Evolutionary conservation across 1,140 invertebrate genomes (phyloP), one percentile per base, ranked within the genome.

Genomic region (Drosophila punjabiensis): DNA sequence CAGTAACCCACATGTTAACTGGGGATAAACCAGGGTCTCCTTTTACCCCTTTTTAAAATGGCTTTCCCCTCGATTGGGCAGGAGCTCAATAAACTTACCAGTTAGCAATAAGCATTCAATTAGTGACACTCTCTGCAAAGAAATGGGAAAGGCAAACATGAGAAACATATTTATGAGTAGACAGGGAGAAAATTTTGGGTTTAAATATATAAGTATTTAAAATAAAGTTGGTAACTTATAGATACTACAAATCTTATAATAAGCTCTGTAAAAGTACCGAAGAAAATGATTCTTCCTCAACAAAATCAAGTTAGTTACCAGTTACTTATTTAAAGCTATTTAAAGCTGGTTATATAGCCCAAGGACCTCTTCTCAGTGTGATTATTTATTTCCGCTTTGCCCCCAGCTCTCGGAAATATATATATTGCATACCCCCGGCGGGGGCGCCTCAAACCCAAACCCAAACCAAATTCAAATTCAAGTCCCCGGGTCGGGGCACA

Each of bases 1-100:
- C 69, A 74, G 55, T 74, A 74, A 74, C 70, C 70, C 68, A 74
- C 47, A 74, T 74, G 70, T 39, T 37, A 74, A 74, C 55, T 53
- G 35, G 10, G 8, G 0, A 28, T 18, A n/a, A n/a, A 9, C n/a
- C 32, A 0, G 50, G 32, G 14, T n/a, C 16, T 33, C 2, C 24
- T 0, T 4, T 5, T 5, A 6, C 6, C 30, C 69, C 9, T 11
- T 3, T 68, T 70, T 52, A 32, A 68, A 70, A 52, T n/a, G 33
- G 20, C 16, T 20, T 20, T 37, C n/a, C 55, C 41, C 60, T 11
- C 16, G 20, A 32, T 20, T 37, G 24, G 20, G 33, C 20, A 20
- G 16, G 16, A 43, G 56, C 60, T 48, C 48, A 45, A 74, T 74
- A 73, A 73, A 73, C 70, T 73, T 71, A 73, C 70, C 67, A 52